Percentiles rank a stretch among this genome's conserved stretches.
Conservation (phyloP, 2,797 vertebrate species). For the Falco peregrinus region DNA sequence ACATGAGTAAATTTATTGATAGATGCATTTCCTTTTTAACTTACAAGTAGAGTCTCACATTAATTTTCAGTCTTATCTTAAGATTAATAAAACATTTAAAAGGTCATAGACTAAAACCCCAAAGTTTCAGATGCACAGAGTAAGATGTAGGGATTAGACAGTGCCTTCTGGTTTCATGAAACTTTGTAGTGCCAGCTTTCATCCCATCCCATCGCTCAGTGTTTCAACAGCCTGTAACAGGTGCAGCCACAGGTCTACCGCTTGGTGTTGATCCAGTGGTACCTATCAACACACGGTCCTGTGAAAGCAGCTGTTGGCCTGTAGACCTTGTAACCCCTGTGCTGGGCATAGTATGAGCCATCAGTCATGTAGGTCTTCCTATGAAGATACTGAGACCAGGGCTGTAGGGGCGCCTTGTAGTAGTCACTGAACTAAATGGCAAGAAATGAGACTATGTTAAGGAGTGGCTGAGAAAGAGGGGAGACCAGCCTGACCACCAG, state of each 20-base stretch:
- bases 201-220: not conserved
- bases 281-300: conserved; percentile 86
- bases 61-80: not conserved
- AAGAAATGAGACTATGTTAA: fast-evolving
- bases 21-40: conserved; percentile 50
- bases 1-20: conserved; percentile 48
- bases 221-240: not conserved
- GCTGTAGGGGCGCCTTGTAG: conserved; percentile 69
- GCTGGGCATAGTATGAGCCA: conserved; percentile 61
- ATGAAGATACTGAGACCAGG: conserved; percentile 81
- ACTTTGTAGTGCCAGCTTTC: not conserved
- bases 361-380: conserved; percentile 77
- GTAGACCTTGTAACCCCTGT: conserved; percentile 78
- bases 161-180: not conserved
- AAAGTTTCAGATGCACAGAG: not conserved
- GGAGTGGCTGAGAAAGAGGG: fast-evolving
- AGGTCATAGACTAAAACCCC: not conserved
- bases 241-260: conserved; percentile 27
- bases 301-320: conserved; percentile 72
- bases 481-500: fast-evolving
- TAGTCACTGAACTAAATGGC: conserved; percentile 45
- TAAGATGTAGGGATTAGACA: not conserved
- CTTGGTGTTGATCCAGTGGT: conserved; percentile 92
- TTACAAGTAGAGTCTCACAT: not conserved
- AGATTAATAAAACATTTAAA: conserved; percentile 37